Percentiles rank a stretch among this genome's conserved stretches.
phyloP scores from a whole-genome alignment of 92 coral and sea anemone genomes.

The Hydrozoanthus gracilis region DNA sequence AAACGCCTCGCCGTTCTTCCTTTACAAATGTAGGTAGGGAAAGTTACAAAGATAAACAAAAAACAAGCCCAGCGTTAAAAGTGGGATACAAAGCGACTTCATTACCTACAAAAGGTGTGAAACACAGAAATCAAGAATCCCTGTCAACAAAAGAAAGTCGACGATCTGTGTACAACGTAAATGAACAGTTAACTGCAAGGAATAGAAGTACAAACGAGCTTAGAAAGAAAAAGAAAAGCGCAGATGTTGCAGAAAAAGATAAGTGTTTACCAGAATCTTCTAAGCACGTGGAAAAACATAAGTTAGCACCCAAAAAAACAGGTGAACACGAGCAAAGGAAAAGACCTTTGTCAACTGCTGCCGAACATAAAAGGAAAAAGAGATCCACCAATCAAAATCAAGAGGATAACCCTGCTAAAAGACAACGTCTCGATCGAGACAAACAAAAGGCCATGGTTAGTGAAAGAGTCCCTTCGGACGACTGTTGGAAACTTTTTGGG shows the following conservation, averaged over 20 bases:
- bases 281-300: neutral
- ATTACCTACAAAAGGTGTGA: neutral
- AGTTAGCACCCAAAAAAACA: neutral
- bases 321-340: neutral
- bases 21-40: neutral
- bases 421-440: constrained; percentile 6
- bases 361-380: constrained; percentile 24
- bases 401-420: constrained; percentile 11
- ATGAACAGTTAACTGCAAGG: neutral
- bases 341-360: neutral
- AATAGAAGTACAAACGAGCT: neutral
- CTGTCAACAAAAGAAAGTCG: neutral
- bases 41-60: neutral
- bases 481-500: neutral
- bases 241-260: constrained; percentile 8
- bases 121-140: neutral
- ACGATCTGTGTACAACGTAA: neutral
- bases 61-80: neutral
- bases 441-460: neutral
- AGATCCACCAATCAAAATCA: neutral
- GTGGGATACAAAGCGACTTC: neutral
- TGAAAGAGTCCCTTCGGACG: neutral
- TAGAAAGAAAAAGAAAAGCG: neutral
- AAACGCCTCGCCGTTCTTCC: neutral
- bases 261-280: neutral